Conservation (phyloP, 1,140 invertebrate genomes). For the Papilio helenus region DNA sequence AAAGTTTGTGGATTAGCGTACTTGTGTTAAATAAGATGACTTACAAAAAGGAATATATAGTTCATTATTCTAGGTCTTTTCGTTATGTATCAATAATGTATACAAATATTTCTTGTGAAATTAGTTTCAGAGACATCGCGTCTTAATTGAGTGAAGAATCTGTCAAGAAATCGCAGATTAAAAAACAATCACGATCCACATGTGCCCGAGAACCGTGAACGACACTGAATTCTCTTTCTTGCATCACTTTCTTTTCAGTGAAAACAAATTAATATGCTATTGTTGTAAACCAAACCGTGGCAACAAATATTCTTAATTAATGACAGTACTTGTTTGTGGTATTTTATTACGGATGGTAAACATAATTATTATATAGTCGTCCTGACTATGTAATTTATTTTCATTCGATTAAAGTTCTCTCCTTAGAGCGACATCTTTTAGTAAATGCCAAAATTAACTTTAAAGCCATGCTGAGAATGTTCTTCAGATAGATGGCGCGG, state of each 20-base stretch:
- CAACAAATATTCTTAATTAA: not conserved
- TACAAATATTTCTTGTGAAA: conserved; percentile 10
- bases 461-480: not conserved
- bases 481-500: not conserved
- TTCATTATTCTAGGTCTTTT: not conserved
- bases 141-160: conserved; percentile 8
- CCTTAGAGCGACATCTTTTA: not conserved
- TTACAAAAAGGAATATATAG: not conserved
- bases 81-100: not conserved
- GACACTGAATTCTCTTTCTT: conserved; percentile 27
- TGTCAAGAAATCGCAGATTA: conserved; percentile 5
- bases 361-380: too few species aligned
- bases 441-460: not conserved
- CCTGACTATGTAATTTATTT: not conserved
- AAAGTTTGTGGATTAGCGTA: not conserved
- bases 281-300: not conserved
- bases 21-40: not conserved
- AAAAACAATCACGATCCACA: not conserved
- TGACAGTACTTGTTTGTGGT: not conserved
- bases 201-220: conserved; percentile 25
- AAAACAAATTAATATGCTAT: conserved; percentile 43
- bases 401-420: not conserved
- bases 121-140: not conserved
- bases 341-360: not conserved
- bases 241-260: conserved; percentile 57